A percentile compares a stretch with the other conserved stretches of the same genome.
Conservation (phyloP, 2,797 vertebrate genomes). For the Antennarius maculatus region DNA sequence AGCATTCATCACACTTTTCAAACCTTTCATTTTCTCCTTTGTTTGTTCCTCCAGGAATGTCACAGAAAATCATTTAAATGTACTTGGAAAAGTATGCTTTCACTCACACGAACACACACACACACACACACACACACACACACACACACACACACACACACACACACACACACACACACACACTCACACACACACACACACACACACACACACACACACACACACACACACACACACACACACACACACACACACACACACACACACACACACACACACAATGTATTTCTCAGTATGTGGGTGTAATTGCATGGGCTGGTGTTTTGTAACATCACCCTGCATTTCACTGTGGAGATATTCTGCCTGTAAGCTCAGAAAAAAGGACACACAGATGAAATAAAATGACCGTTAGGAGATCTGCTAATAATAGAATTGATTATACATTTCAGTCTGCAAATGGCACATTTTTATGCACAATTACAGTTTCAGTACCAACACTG, state of each 20-base stretch:
- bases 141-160: neutral
- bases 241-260: constrained; percentile 3
- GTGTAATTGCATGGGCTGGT: constrained; percentile 34
- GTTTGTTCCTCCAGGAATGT: constrained; percentile 34
- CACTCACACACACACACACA: constrained; percentile 7
- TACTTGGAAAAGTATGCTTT: constrained; percentile 14
- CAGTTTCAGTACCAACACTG: constrained; percentile 15
- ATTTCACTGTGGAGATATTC: constrained; percentile 28
- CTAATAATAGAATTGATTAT: constrained; percentile 13
- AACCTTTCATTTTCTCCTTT: constrained; percentile 13
- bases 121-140: constrained; percentile 9
- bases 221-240: too few species aligned
- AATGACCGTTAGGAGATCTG: constrained; percentile 4
- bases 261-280: constrained; percentile 6
- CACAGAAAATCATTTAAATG: constrained; percentile 40
- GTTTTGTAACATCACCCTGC: constrained; percentile 32
- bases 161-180: constrained; percentile 3
- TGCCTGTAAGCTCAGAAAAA: constrained; percentile 29
- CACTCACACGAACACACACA: constrained; percentile 2
- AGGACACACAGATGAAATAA: constrained; percentile 17
- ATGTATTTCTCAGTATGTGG: constrained; percentile 16
- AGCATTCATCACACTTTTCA: constrained; percentile 36
- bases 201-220: constrained; percentile 8
- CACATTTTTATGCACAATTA: constrained; percentile 18
- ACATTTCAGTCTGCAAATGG: constrained; percentile 4